Percentiles rank a stretch among this genome's conserved stretches.
Evolutionary conservation across 2,888 invertebrate species (phyloP).

Genomic region (Barypeithes pellucidus): DNA sequence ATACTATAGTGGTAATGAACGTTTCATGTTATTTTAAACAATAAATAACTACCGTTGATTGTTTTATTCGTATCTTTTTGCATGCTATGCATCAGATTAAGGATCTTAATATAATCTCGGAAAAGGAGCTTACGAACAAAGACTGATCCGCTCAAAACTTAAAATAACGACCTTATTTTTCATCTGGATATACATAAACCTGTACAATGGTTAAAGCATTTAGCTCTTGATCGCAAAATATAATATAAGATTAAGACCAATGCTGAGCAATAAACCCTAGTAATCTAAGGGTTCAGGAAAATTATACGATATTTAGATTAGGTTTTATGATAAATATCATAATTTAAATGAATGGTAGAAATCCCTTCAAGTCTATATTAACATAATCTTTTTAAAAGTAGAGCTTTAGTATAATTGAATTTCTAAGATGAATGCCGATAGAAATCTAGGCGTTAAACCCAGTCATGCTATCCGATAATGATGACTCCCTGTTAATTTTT

Average conservation of each 20-base stretch:
- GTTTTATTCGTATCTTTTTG: not conserved
- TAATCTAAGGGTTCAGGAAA: not conserved
- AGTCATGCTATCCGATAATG: no score
- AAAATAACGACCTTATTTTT: conserved; percentile 13
- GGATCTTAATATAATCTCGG: conserved; percentile 17
- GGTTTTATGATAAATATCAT: not conserved
- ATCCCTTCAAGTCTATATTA: not conserved
- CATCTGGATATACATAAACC: conserved; percentile 13
- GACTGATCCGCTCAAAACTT: conserved; percentile 16
- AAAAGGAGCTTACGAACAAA: conserved; percentile 18
- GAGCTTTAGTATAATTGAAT: not conserved
- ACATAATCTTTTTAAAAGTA: not conserved
- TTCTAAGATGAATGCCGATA: no score
- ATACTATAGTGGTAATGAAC: no score
- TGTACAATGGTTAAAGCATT: conserved; percentile 10
- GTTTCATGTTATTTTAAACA: no score
- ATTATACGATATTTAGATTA: not conserved
- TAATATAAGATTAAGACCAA: not conserved
- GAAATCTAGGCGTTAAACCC: no score
- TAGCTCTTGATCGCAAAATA: not conserved
- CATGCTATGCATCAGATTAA: conserved; percentile 7
- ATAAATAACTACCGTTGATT: no score
- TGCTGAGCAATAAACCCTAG: not conserved
- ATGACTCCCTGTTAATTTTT: no score
- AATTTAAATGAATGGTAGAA: not conserved